Percentiles rank a stretch among this genome's conserved stretches.
phyloP scores from a whole-genome alignment of 2,113 vertebrate species.

The Pangasianodon gigas region DNA sequence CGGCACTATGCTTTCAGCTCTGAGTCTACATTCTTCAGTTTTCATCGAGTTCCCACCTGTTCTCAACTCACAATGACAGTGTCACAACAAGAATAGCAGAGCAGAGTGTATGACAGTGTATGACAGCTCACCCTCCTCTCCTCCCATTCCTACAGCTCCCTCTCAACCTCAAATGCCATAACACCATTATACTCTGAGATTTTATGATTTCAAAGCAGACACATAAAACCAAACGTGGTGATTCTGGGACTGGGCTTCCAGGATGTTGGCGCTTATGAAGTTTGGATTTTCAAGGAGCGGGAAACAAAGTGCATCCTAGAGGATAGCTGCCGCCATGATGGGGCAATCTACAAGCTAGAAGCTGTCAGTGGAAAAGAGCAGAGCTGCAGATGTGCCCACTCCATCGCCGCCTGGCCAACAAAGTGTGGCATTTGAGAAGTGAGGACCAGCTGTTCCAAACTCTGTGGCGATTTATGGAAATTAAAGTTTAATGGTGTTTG shows the following conservation, averaged over 20 bases:
- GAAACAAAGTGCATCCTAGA: background rate
- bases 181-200: background rate
- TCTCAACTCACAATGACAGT: constrained; percentile 33
- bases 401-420: constrained; percentile 27
- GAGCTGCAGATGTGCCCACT: constrained; percentile 39
- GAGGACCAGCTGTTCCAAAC: constrained; percentile 47
- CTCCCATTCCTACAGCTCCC: background rate
- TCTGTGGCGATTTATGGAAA: constrained; percentile 14
- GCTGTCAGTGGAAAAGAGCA: background rate
- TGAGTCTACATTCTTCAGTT: background rate
- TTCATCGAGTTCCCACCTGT: background rate
- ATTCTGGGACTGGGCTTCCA: background rate
- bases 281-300: background rate
- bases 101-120: constrained; percentile 1
- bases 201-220: constrained; percentile 2
- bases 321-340: background rate
- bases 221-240: background rate
- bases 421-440: constrained; percentile 35
- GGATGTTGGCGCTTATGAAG: background rate
- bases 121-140: constrained; percentile 21
- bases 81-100: constrained; percentile 13
- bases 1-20: constrained; percentile 3
- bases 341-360: constrained; percentile 14
- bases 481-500: background rate
- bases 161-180: background rate